A percentile compares a stretch with the other conserved stretches of the same genome.
Conservation (phyloP, 2,113 vertebrate species). For the zebrafish (Danio rerio) region DNA sequence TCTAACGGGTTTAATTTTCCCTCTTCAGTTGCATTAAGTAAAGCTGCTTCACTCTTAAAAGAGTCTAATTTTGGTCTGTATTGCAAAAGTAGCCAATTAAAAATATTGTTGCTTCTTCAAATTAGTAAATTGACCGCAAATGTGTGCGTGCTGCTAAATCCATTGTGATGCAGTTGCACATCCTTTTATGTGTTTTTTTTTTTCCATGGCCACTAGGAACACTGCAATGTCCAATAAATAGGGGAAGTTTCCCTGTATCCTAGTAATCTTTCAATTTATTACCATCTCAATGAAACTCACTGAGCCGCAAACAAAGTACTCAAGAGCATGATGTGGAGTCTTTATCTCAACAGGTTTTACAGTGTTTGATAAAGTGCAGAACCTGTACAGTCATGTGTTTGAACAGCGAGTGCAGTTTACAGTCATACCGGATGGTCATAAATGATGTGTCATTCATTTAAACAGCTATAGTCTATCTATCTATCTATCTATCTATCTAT, state of each 20-base stretch:
- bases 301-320: constrained; percentile 24
- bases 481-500: not conserved
- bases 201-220: not conserved
- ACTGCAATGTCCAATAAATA: not conserved
- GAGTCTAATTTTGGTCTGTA: not conserved
- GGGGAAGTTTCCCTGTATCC: constrained; percentile 43
- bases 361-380: constrained; percentile 45
- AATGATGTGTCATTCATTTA: constrained; percentile 10
- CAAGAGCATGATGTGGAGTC: not conserved
- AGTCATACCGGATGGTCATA: constrained; percentile 16
- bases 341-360: not conserved
- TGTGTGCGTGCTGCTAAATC: not conserved
- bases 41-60: not conserved
- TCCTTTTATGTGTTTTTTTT: not conserved
- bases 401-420: constrained; percentile 24
- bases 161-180: not conserved
- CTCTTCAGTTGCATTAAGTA: not conserved
- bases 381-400: constrained; percentile 17
- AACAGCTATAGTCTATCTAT: not conserved
- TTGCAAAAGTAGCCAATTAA: not conserved
- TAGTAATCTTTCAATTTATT: constrained; percentile 44
- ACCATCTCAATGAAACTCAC: not conserved
- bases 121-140: not conserved
- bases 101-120: not conserved
- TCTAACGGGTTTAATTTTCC: not conserved